Percentiles rank a stretch among this genome's conserved stretches.
phyloP scores from a whole-genome alignment of 2,113 vertebrate genomes.

The Lethenteron reissneri region DNA sequence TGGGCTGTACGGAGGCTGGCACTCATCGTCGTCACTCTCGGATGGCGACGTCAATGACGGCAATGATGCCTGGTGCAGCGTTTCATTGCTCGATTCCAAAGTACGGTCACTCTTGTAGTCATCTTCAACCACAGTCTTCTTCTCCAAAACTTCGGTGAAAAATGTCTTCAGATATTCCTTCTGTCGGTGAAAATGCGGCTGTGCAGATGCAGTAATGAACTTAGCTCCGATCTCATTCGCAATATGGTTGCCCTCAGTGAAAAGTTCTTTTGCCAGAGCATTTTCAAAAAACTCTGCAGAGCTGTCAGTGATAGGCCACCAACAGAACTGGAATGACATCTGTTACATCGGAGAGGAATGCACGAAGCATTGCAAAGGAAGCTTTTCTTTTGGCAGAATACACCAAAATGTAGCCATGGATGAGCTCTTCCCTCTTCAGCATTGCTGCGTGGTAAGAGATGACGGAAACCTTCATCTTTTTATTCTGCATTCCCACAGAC shows the following conservation, averaged over 20 bases:
- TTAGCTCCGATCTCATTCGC: conserved; percentile 90
- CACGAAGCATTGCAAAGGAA: conserved; percentile 88
- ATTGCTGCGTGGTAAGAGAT: conserved; percentile 91
- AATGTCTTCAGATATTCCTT: conserved; percentile 86
- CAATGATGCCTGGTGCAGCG: conserved; percentile 66
- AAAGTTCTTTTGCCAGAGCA: conserved; percentile 81
- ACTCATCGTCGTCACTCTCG: conserved; percentile 87
- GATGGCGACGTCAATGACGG: conserved; percentile 65
- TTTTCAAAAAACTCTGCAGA: conserved; percentile 98
- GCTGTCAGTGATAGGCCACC: conserved; percentile 91
- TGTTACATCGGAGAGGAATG: conserved; percentile 82
- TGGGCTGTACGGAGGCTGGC: conserved; percentile 90
- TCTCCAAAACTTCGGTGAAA: conserved; percentile 85
- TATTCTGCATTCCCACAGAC: conserved; percentile 74
- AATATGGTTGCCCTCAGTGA: conserved; percentile 96
- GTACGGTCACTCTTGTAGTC: conserved; percentile 62
- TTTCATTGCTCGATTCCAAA: conserved; percentile 58
- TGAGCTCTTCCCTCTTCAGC: conserved; percentile 79
- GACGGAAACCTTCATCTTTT: conserved; percentile 76
- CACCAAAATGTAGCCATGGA: conserved; percentile 92
- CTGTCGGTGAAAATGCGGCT: conserved; percentile 89
- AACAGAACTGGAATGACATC: conserved; percentile 91
- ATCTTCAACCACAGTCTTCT: conserved; percentile 77
- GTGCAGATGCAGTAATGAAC: conserved; percentile 43
- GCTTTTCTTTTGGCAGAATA: conserved; percentile 90